phyloP scores from a whole-genome alignment of 2,797 vertebrate species.

The Okamejei kenojei region DNA sequence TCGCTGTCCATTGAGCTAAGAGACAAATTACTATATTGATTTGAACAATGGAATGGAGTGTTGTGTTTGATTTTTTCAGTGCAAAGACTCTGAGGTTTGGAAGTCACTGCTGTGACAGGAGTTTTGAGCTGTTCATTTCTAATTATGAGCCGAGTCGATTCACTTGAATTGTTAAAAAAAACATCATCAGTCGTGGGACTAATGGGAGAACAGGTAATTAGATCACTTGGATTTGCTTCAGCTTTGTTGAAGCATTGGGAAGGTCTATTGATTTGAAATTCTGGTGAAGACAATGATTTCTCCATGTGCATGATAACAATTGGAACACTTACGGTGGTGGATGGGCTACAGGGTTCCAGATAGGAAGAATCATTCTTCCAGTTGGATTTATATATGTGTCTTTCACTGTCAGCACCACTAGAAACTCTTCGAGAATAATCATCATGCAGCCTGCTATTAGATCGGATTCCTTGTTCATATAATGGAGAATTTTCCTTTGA shows the following conservation, averaged over 20 bases:
- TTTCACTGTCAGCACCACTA: slow-evolving; percentile 57
- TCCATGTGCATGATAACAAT: not conserved
- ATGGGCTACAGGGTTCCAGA: slow-evolving; percentile 43
- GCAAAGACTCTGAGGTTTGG: slow-evolving; percentile 59
- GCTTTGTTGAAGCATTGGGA: not conserved
- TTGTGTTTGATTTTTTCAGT: slow-evolving; percentile 46
- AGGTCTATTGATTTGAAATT: not conserved
- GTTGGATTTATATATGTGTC: slow-evolving; percentile 55
- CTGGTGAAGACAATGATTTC: slow-evolving; percentile 21
- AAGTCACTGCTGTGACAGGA: slow-evolving; percentile 50
- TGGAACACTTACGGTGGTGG: not conserved
- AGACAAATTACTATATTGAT: slow-evolving; percentile 52
- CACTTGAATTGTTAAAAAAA: slow-evolving; percentile 43
- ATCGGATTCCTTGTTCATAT: slow-evolving; percentile 47
- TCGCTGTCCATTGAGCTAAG: slow-evolving; percentile 59
- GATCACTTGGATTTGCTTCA: not conserved
- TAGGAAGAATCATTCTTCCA: slow-evolving; percentile 46
- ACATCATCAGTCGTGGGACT: slow-evolving; percentile 45
- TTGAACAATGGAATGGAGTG: slow-evolving; percentile 47
- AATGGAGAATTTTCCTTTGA: slow-evolving; percentile 21
- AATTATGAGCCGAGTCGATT: slow-evolving; percentile 41
- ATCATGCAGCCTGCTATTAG: slow-evolving; percentile 76
- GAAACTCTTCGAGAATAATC: slow-evolving; percentile 84
- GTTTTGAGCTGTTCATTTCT: slow-evolving; percentile 44
- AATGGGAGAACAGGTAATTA: too few relatives aligned